Evolutionary conservation across 1,140 invertebrate species (phyloP), one percentile per base, ranked within the genome.

Genomic region (Lethrus apterus): DNA sequence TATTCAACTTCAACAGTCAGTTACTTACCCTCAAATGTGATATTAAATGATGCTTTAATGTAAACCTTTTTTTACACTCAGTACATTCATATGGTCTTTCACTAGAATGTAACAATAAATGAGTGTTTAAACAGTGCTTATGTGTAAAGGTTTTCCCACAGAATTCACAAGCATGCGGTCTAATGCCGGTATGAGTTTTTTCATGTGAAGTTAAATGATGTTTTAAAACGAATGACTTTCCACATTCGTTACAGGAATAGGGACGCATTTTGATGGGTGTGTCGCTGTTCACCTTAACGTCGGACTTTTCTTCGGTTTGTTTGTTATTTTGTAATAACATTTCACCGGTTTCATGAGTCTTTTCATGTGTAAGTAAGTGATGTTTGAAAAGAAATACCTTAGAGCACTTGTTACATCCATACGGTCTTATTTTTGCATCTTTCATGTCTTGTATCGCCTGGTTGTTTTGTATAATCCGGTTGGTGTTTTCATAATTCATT

Each of bases 41-140:
- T 36, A 85, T 75, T 49, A 88, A 69, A 65, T 85, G 83, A 65
- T 86, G 83, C 63, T 88, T 88, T 19, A 89, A 69, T 1, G 85
- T 88, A 59, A 91, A 91, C 30, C 83, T 84, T 68, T 89, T 89
- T 67, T 86, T 89, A 70, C 87, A 91, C 67, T 88, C 82, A 43
- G 79, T 74, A 66, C 86, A 91, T 57, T 85, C 78, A 67, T 84
- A 89, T 4, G 86, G 86, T 51, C 84, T 72, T 42, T 88, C 83
- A 2, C 84, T 82, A 20, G 83, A 87, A 64, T 90, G 87, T 26
- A 88, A 69, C 46, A 86, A 62, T 23, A 86, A 67, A 68, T 90
- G 86, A 8, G 85, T 89, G 63, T 85, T 86, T 35, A 89, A 72
- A 67, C 84, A 87, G 62, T 87, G 84, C 67, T 87, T 88, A 59